Evolutionary conservation across 1,140 invertebrate genomes (phyloP), one percentile per base, ranked within the genome.

Genomic region (Diorhabda elongata): DNA sequence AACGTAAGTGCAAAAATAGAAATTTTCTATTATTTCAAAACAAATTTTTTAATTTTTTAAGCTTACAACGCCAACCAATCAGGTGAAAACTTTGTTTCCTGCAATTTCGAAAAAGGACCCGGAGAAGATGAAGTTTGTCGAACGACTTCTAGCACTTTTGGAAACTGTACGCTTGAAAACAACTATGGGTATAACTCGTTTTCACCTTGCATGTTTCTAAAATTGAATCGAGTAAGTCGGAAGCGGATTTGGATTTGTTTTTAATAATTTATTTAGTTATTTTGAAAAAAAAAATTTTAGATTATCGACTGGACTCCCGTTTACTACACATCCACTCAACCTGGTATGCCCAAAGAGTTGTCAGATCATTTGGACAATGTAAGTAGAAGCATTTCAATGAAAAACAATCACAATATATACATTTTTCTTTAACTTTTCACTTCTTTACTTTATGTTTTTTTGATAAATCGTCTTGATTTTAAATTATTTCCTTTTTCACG

Each of bases 131-230:
- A 92, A 71, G 90, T 92, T 0, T 96, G 94, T 73, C 81, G 85
- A 3, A 89, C 95, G 58, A 83, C 91, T 73, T 77, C 89, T 1
- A 80, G 83, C 0, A 79, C 84, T 3, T 88, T 89, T 75, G 89
- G 86, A 1, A 81, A 84, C 41, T 97, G 94, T 76, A 85, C 87
- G 2, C 80, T 81, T 42, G 80, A 82, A 42, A 84, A 87, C 45
- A 74, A 81, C 44, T 96, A 91, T 76, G 92, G 93, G 1, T 97
- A 89, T 77, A 82, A 83, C 26, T 81, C 87, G 7, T 52, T 71
- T 47, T 86, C 88, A 5, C 94, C 94, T 0, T 96, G 94, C 81
- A 82, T 96, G 72, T 90, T 95, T 77, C 85, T 96, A 63, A 96
- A 96, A 82, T 82, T 96, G n/a, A 96, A 96, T 78, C 90, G 86